Evolutionary conservation across 2,113 vertebrate species (phyloP), one percentile per base, ranked within the genome.

Genomic region (Tenrec ecaudatus): DNA sequence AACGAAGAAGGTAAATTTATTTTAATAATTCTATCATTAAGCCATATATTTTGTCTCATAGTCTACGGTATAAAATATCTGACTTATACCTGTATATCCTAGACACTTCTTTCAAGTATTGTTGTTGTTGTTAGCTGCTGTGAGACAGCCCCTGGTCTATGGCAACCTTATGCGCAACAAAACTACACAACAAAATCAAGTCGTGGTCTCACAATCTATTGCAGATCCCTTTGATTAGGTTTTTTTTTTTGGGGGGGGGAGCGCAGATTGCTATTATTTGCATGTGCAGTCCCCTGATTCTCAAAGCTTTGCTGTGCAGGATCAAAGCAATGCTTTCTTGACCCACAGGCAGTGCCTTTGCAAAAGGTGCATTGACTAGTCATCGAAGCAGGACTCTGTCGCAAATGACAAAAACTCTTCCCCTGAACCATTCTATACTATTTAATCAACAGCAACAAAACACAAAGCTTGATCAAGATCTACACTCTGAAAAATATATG

Each of bases 51-150:
- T 64, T 96, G 85, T 94, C 90, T 97, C 71, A 93, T 94, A 2
- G 68, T 96, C 79, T 87, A 83, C 92, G 36, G 47, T 95, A 97
- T 88, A 96, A 96, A 97, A 93, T 92, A 47, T 20, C 2, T 53
- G 95, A 4, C 66, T 89, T 40, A 53, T 47, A 1, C 1, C 19
- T 76, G 43, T 16, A 80, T 89, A 82, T 71, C 88, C 95, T 92
- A 79, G 29, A 33, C 71, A 93, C 15, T n/a, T 91, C 2, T 95
- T 82, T 83, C 73, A 73, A 5, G 31, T 92, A 62, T 62, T 36
- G 71, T 73, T 73, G 9, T 36, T 36, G 33, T 36, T 9, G 71
- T 73, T 73, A 36, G 19, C 71, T 36, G 17, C 71, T 36, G n/a
- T 38, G 20, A 73, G n/a, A 36, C 19, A 38, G n/a, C 33, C 17